Percentiles rank a stretch among this genome's conserved stretches.
phyloP scores from a whole-genome alignment of 2,797 vertebrate species.

The Urocyon cinereoargenteus region DNA sequence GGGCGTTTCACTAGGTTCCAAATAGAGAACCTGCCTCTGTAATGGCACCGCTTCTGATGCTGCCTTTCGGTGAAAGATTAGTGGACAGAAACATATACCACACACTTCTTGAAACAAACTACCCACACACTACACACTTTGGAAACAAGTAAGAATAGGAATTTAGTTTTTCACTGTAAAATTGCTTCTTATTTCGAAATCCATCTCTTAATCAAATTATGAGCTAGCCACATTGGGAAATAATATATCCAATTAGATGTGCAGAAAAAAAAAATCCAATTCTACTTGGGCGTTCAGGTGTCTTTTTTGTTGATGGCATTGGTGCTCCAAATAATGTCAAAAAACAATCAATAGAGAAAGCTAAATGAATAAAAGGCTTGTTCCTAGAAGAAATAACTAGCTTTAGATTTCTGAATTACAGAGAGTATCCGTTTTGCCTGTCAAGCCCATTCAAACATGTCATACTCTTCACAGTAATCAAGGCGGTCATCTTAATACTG shows the following conservation, averaged over 20 bases:
- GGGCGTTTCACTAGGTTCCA: background rate
- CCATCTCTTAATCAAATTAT: slow-evolving; percentile 20
- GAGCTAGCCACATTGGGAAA: slow-evolving; percentile 2
- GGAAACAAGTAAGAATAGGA: slow-evolving; percentile 31
- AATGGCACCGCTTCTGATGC: background rate
- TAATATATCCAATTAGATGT: slow-evolving; percentile 31
- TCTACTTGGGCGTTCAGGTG: background rate
- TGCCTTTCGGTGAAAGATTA: background rate
- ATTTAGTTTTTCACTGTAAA: slow-evolving; percentile 20
- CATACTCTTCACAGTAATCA: slow-evolving; percentile 64
- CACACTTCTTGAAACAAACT: background rate
- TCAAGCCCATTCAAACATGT: slow-evolving; percentile 64
- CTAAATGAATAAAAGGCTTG: slow-evolving; percentile 68
- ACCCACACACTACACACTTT: background rate
- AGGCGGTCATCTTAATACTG: slow-evolving; percentile 65
- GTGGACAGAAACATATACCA: background rate
- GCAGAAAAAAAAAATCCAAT: background rate
- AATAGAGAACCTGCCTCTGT: background rate
- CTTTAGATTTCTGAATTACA: slow-evolving; percentile 68
- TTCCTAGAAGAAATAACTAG: slow-evolving; percentile 70
- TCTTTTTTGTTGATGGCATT: background rate
- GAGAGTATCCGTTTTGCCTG: slow-evolving; percentile 42
- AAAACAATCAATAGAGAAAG: slow-evolving; percentile 62
- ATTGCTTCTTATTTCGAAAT: slow-evolving; percentile 27
- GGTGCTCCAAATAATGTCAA: slow-evolving; percentile 38